Evolutionary conservation across 2,113 vertebrate genomes (phyloP).

Genomic region (Hemibagrus wyckioides): DNA sequence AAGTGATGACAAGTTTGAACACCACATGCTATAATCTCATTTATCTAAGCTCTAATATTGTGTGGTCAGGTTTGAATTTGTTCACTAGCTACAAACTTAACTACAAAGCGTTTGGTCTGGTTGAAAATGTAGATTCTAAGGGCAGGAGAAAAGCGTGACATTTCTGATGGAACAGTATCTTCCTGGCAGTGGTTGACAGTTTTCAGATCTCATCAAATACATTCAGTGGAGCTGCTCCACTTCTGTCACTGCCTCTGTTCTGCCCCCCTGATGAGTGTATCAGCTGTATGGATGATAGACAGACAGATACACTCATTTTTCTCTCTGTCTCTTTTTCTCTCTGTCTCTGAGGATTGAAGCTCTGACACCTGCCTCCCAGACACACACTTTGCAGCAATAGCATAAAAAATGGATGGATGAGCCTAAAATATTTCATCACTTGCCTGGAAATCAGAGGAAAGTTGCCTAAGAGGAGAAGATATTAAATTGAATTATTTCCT

Average conservation of each 20-base stretch:
- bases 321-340: slow-evolving; percentile 1
- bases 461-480: neutral
- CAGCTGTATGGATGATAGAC: slow-evolving; percentile 29
- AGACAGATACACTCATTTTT: slow-evolving; percentile 22
- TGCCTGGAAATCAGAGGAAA: neutral
- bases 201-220: slow-evolving; percentile 38
- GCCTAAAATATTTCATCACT: neutral
- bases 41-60: neutral
- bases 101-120: neutral
- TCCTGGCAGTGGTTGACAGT: slow-evolving; percentile 1
- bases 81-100: neutral
- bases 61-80: neutral
- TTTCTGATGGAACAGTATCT: slow-evolving; percentile 9
- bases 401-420: neutral
- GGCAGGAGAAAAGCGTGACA: neutral
- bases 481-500: neutral
- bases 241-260: slow-evolving; percentile 38
- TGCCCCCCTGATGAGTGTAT: slow-evolving; percentile 31
- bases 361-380: slow-evolving; percentile 46
- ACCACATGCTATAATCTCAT: neutral
- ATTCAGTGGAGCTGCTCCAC: slow-evolving; percentile 30
- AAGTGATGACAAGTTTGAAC: neutral
- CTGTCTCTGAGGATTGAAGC: slow-evolving; percentile 21
- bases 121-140: neutral
- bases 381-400: slow-evolving; percentile 31